Percentiles rank a stretch among this genome's conserved stretches.
phyloP scores from a whole-genome alignment of 1,140 invertebrate genomes.

The Drosophila sproati region DNA sequence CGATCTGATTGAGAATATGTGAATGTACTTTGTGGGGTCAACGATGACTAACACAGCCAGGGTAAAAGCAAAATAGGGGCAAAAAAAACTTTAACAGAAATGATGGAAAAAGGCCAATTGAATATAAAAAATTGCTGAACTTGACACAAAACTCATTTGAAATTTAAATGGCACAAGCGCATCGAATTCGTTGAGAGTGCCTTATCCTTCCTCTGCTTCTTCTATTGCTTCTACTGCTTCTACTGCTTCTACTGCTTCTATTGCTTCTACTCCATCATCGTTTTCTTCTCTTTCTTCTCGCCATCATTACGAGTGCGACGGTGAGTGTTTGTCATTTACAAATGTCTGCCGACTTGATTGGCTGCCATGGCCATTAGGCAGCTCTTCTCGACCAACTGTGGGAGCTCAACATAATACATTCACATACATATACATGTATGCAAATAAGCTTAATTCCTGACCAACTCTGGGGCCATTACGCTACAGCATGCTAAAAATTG shows the following conservation, averaged over 20 bases:
- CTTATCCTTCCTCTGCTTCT: neutral
- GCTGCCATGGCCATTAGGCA: slow-evolving; percentile 66
- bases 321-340: slow-evolving; percentile 44
- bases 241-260: neutral
- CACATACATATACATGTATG: neutral
- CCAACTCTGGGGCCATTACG: neutral
- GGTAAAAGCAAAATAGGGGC: neutral
- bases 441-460: slow-evolving; percentile 3
- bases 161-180: slow-evolving; percentile 55
- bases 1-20: too few relatives aligned
- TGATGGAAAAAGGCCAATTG: slow-evolving; percentile 67
- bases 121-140: slow-evolving; percentile 72
- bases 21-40: too few relatives aligned
- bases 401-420: slow-evolving; percentile 1
- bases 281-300: neutral
- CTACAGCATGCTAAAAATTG: neutral
- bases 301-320: slow-evolving; percentile 1
- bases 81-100: slow-evolving; percentile 50
- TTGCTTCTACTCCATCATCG: neutral
- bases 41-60: neutral
- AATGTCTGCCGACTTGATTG: slow-evolving; percentile 66
- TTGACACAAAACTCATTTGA: slow-evolving; percentile 73
- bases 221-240: neutral
- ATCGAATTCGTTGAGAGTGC: slow-evolving; percentile 1
- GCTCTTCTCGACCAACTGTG: slow-evolving; percentile 1